These are phyloP conservation scores for Mythimna albipuncta DNA, from an alignment of 2,888 invertebrate genomes.

Conservation along the genomic window DNA sequence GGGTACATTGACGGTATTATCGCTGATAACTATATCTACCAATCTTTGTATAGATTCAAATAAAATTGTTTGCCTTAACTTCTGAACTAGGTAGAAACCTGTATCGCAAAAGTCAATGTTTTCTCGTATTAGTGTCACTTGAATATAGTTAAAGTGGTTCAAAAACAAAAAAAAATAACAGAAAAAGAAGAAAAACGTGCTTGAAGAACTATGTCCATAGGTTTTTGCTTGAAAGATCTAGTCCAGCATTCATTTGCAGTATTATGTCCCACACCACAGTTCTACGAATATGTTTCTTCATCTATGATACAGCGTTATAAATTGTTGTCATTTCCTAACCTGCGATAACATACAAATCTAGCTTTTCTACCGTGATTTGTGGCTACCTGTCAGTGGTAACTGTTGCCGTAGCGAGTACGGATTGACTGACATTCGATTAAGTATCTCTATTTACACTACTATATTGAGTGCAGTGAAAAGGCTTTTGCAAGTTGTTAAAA, in stretches of 20 bases:
- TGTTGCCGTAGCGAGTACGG: constrained; percentile 31
- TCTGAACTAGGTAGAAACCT: too few species aligned
- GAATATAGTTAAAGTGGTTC: too few species aligned
- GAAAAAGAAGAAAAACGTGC: too few species aligned
- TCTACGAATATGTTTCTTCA: constrained; percentile 26
- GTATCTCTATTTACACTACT: constrained; percentile 45
- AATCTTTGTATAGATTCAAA: too few species aligned
- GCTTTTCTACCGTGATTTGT: constrained; percentile 42
- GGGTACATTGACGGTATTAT: too few species aligned
- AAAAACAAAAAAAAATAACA: too few species aligned
- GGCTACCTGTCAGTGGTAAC: constrained; percentile 48
- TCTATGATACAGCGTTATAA: constrained; percentile 38
- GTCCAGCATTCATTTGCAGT: constrained; percentile 4
- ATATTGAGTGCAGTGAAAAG: constrained; percentile 19
- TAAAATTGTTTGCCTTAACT: too few species aligned
- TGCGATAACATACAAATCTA: constrained; percentile 50
- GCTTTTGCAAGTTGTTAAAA: constrained; percentile 6
- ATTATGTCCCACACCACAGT: constrained; percentile 21
- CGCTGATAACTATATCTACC: too few species aligned
- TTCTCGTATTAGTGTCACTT: too few species aligned
- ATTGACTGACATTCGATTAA: constrained; percentile 62
- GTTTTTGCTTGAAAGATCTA: background rate
- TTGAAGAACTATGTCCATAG: background rate
- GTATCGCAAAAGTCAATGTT: too few species aligned
- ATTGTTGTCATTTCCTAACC: constrained; percentile 41